These are phyloP conservation scores for crab-eating macaque (Macaca fascicularis) DNA, from an alignment of 2,113 vertebrate genomes.

Conservation along the genomic window T2T-MFA8v1.1 NC_088380.1:86867501-86868000, in stretches of 20 bases:
- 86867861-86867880: background rate
- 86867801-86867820: background rate
- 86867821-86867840: background rate
- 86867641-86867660: background rate
- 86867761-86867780: background rate
- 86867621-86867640: background rate
- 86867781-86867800: background rate
- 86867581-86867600: background rate
- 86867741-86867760: background rate
- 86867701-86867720: background rate
- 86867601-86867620: background rate
- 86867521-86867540: background rate
- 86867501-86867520: background rate
- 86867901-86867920: background rate
- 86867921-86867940: slow-evolving; percentile 13
- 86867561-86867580: background rate
- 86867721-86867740: background rate
- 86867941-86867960: background rate
- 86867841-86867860: background rate
- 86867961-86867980: background rate
- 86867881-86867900: background rate
- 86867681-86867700: background rate
- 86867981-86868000: background rate
- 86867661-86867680: background rate
- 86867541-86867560: background rate